Percentiles rank a stretch among this genome's conserved stretches.
phyloP scores from a whole-genome alignment of 2,888 invertebrate species.

The Ophion costatus region DNA sequence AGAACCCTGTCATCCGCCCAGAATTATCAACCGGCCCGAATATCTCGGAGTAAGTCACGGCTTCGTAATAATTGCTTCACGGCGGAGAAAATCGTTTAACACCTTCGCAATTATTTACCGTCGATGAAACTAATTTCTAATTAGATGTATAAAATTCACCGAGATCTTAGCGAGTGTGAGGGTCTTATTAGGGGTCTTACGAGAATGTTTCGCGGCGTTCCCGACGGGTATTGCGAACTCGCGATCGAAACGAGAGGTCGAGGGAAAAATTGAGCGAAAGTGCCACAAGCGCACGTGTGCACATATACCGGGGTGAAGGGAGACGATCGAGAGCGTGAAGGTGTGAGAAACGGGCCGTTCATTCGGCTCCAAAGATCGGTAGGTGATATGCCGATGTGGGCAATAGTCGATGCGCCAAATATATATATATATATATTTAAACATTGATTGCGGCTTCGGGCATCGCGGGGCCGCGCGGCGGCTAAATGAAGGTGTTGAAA shows the following conservation, averaged over 20 bases:
- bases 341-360: conserved; percentile 56
- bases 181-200: conserved; percentile 30
- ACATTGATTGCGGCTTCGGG: conserved; percentile 47
- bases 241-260: conserved; percentile 15
- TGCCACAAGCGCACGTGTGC: conserved; percentile 1
- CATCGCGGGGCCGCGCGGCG: conserved; percentile 42
- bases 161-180: not conserved
- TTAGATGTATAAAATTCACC: conserved; percentile 7
- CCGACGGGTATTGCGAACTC: conserved; percentile 40
- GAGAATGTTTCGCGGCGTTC: conserved; percentile 19
- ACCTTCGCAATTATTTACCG: not conserved
- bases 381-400: conserved; percentile 56
- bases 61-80: no score
- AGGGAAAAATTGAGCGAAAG: conserved; percentile 38
- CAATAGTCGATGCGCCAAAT: conserved; percentile 41
- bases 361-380: conserved; percentile 52
- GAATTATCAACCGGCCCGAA: no score
- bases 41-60: no score
- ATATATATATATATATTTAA: conserved; percentile 13
- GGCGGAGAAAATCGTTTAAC: not conserved
- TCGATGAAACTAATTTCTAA: not conserved
- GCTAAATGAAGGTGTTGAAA: conserved; percentile 71
- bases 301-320: conserved; percentile 8
- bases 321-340: conserved; percentile 60
- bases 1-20: no score